Base-by-base conservation (phyloP, 2,113 vertebrate species). In the Gopherus flavomarginatus region DNA sequence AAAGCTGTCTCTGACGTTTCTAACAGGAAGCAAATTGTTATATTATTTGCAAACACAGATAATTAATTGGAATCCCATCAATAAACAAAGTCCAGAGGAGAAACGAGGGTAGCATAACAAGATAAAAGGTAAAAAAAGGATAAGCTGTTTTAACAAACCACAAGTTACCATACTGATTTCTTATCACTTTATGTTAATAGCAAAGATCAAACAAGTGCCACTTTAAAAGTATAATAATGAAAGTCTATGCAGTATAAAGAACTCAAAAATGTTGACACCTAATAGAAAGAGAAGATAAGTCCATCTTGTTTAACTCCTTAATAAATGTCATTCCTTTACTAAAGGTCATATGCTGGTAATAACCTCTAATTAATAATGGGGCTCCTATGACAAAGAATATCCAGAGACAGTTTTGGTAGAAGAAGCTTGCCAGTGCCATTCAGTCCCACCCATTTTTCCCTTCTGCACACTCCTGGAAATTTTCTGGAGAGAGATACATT, bases 251-350 rank as follows among this genome's bases (percentile, higher is more conserved):
- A 94, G 83, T 44, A 83, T 38, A 16, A 90, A 38, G 38, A 54
- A 47, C 86, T 93, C 24, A 92, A 47, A 44, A 69, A 31, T 95
- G 81, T 90, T 95, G 90, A 92, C 89, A 78, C 82, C 88, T 0
- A 53, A 91, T 38, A 35, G 59, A 95, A 89, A 47, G 87, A 96
- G 90, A 97, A 92, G 91, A 82, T 81, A 95, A 31, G 49, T 65
- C 38, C 89, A 53, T n/a, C 42, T 86, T 86, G 52, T 8, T 24
- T 75, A 52, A 35, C 31, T 65, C 29, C 56, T 56, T 77, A 85
- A 89, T 86, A 93, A 94, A 97, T 87, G 29, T 65, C 26, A 78
- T 88, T 72, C 31, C n/a, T 77, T 50, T 56, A n/a, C 11, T 54
- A 87, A 85, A 65, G 6, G 11, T 10, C 91, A 65, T 90, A 93